Percentiles rank a stretch among this genome's conserved stretches.
These are phyloP conservation scores for Hypercompe scribonia DNA, from an alignment of 2,888 invertebrate species.

Conservation along the genomic window DNA sequence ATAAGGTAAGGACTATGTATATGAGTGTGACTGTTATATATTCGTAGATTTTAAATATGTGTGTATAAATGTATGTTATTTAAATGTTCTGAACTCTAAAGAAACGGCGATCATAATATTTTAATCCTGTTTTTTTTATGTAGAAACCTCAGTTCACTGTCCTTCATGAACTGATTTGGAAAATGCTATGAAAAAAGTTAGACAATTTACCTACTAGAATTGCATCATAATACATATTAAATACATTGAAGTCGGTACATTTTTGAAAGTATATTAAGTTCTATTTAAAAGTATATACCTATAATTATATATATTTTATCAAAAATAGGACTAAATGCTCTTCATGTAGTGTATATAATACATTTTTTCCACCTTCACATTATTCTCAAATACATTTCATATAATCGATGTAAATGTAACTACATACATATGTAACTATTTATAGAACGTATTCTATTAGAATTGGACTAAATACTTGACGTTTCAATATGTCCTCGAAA, in stretches of 20 bases:
- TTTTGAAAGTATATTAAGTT: no score
- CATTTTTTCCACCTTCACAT: conserved; percentile 19
- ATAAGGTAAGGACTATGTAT: background rate
- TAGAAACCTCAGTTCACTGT: background rate
- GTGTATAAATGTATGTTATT: background rate
- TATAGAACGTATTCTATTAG: background rate
- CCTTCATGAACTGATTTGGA: no score
- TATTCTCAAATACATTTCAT: conserved; percentile 24
- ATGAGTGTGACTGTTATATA: background rate
- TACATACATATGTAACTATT: conserved; percentile 4
- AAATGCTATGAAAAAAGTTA: no score
- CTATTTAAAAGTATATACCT: no score
- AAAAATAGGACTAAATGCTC: background rate
- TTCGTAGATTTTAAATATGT: background rate
- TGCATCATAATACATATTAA: no score
- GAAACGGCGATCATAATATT: background rate
- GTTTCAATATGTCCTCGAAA: conserved; percentile 34
- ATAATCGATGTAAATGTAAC: conserved; percentile 6
- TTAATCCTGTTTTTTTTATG: background rate
- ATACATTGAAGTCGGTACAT: background rate
- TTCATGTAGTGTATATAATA: conserved; percentile 19
- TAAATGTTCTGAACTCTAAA: background rate
- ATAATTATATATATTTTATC: background rate
- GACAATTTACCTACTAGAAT: background rate
- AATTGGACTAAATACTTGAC: conserved; percentile 5